Evolutionary conservation across 2,888 invertebrate genomes (phyloP).

Genomic region (Caprella mutica): DNA sequence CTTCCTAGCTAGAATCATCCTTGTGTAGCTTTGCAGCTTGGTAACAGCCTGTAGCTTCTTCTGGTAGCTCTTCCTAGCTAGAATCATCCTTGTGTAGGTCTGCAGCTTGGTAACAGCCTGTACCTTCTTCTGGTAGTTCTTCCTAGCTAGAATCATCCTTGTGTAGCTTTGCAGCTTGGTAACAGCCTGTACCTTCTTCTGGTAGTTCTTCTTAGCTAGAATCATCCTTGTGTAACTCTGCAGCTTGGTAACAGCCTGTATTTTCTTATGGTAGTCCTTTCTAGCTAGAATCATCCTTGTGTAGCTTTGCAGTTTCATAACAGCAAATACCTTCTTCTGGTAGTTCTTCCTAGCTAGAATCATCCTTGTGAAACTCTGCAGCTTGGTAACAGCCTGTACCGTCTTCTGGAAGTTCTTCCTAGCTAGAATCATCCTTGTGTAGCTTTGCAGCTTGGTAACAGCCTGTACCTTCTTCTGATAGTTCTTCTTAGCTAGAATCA

Average conservation of each 20-base stretch:
- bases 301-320: no score
- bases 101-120: slow-evolving; percentile 3
- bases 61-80: slow-evolving; percentile 5
- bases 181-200: slow-evolving; percentile 9
- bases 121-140: not conserved
- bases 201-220: not conserved
- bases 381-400: not conserved
- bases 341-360: no score
- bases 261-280: no score
- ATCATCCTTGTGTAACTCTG: slow-evolving; percentile 1
- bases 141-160: not conserved
- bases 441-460: no score
- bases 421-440: no score
- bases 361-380: not conserved
- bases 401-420: no score
- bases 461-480: no score
- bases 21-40: not conserved
- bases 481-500: no score
- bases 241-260: no score
- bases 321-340: not conserved
- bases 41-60: not conserved
- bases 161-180: slow-evolving; percentile 9
- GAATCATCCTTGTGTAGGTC: slow-evolving; percentile 7
- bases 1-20: not conserved
- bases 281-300: no score